Evolutionary conservation across 53 echinoderm and acorn worm species (phyloP).

Genomic region (Zoroaster sp.): DNA sequence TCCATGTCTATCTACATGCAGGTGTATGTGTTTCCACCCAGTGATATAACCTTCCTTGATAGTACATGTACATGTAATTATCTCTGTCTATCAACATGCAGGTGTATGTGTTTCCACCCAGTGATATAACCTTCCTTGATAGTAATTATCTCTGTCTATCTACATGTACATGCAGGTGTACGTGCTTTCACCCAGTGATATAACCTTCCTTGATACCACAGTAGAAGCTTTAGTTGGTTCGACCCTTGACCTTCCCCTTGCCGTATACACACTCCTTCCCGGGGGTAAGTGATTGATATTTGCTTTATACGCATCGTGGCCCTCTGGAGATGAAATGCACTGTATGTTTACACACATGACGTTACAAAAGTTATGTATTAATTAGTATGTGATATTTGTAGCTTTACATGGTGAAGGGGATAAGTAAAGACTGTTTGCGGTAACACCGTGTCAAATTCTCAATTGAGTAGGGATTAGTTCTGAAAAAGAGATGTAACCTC

Average conservation of each 20-base stretch:
- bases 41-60: not conserved
- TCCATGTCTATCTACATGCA: not conserved
- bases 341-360: too few relatives aligned
- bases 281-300: constrained; percentile 79
- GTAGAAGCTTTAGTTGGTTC: constrained; percentile 85
- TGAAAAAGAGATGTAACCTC: too few relatives aligned
- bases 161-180: constrained; percentile 76
- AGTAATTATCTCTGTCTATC: not conserved
- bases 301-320: too few relatives aligned
- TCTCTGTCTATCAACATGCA: not conserved
- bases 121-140: not conserved
- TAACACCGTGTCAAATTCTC: too few relatives aligned
- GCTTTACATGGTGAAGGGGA: too few relatives aligned
- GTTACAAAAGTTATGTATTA: too few relatives aligned
- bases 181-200: constrained; percentile 74
- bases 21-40: constrained; percentile 85
- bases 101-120: constrained; percentile 85
- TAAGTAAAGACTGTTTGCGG: too few relatives aligned
- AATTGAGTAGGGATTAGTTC: too few relatives aligned
- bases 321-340: too few relatives aligned
- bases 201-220: constrained; percentile 76
- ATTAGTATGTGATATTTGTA: too few relatives aligned
- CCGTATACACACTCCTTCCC: constrained; percentile 51
- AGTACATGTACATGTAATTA: not conserved
- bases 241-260: constrained; percentile 83